Base-by-base conservation (phyloP, 2,113 vertebrate genomes). In the Festucalex cinctus region DNA sequence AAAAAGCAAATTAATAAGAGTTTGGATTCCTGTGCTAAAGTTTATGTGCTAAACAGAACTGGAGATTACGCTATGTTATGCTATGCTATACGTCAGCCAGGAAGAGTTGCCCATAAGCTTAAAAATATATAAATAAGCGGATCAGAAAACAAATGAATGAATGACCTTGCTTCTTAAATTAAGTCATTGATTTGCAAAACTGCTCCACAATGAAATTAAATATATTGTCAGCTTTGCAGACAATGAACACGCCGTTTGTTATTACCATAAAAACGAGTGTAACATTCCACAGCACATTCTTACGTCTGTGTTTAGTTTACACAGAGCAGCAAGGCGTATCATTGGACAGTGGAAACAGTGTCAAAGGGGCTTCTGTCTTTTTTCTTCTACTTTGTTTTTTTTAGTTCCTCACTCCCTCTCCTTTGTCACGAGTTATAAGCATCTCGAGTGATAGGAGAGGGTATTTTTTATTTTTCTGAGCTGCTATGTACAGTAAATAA, bases 391-490 rank as follows among this genome's bases (percentile, higher is more conserved):
- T 57, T 46, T 75, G 16, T 53, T 41, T 39, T 60, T 68, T 63
- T 61, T 28, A 46, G 60, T 74, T 68, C 53, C 62, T 43, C 32
- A 49, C 66, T 67, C 69, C 10, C 35, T 22, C 63, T 65, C 24
- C 44, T 68, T 3, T 3, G 32, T 68, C 37, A 54, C 51, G 2
- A 71, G 68, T 68, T 73, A 77, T 77, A 77, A 76, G 71, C 36
- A 53, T 62, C 66, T 36, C 36, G 68, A 66, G 74, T 69, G 70
- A 1, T 13, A 19, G 72, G 56, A 49, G 70, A 74, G 71, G 58
- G 80, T 81, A 80, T 86, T 88, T 79, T 77, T n/a, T n/a, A n/a
- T n/a, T n/a, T 85, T 57, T 32, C 83, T 83, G 74, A 75, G 61
- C 76, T 32, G 62, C 53, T 68, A 72, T 82, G 79, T 82, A n/a